phyloP scores from a whole-genome alignment of 2,888 invertebrate genomes.

The Calliopum simillimum region DNA sequence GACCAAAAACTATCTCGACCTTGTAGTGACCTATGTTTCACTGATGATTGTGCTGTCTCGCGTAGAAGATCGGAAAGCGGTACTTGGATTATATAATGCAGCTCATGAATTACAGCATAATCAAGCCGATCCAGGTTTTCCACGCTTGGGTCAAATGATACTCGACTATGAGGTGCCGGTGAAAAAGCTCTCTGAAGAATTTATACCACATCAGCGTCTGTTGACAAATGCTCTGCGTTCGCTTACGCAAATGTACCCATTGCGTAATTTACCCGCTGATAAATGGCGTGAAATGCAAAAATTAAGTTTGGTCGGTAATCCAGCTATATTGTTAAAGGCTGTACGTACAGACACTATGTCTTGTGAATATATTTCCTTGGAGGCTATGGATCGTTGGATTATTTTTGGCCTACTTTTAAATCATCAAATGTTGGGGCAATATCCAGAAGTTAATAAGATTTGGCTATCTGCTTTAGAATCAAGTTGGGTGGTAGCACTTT shows the following conservation, averaged over 20 bases:
- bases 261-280: slow-evolving; percentile 92
- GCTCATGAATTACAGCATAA: slow-evolving; percentile 97
- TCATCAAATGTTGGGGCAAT: slow-evolving; percentile 86
- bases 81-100: slow-evolving; percentile 95
- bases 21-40: slow-evolving; percentile 93
- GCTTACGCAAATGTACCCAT: slow-evolving; percentile 86
- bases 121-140: slow-evolving; percentile 91
- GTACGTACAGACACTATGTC: slow-evolving; percentile 96
- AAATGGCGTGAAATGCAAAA: slow-evolving; percentile 95
- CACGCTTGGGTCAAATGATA: slow-evolving; percentile 96
- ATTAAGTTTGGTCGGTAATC: slow-evolving; percentile 92
- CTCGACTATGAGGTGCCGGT: slow-evolving; percentile 97
- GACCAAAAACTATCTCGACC: slow-evolving; percentile 94
- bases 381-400: slow-evolving; percentile 96
- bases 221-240: slow-evolving; percentile 89
- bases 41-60: slow-evolving; percentile 97
- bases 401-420: slow-evolving; percentile 94
- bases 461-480: slow-evolving; percentile 94
- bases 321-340: slow-evolving; percentile 93
- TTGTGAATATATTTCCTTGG: slow-evolving; percentile 96
- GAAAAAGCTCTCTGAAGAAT: slow-evolving; percentile 96
- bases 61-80: slow-evolving; percentile 98
- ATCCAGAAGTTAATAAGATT: slow-evolving; percentile 84
- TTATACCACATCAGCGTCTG: slow-evolving; percentile 91
- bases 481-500: slow-evolving; percentile 93